These are phyloP conservation scores for Prunella fulvescens DNA, from an alignment of 2,113 vertebrate species.

Conservation along the genomic window DNA sequence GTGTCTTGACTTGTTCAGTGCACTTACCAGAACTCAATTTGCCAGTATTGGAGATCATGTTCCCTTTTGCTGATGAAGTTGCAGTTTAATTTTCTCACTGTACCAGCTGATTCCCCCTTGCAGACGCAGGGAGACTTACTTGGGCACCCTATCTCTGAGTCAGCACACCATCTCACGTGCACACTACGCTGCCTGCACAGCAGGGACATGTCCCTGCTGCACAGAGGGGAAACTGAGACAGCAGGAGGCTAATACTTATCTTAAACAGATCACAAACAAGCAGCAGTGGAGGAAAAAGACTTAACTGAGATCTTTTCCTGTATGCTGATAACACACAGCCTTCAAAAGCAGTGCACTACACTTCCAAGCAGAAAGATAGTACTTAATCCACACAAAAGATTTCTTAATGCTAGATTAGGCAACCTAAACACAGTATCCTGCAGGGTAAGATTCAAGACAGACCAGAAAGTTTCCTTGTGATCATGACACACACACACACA, in stretches of 20 bases:
- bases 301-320: neutral
- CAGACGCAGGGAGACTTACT: neutral
- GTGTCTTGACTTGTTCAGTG: neutral
- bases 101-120: neutral
- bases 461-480: neutral
- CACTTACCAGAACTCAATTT: slow-evolving; percentile 1
- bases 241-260: neutral
- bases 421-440: neutral
- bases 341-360: neutral
- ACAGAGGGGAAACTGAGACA: neutral
- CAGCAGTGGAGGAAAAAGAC: neutral
- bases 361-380: neutral
- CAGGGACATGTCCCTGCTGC: neutral
- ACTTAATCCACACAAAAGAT: neutral
- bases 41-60: neutral
- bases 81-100: neutral
- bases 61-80: neutral
- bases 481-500: neutral
- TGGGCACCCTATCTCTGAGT: neutral
- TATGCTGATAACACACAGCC: neutral
- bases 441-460: neutral
- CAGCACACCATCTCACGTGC: neutral
- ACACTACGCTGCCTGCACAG: neutral
- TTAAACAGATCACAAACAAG: neutral
- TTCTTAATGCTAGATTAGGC: neutral